Conservation (phyloP, 1,140 invertebrate genomes). For the Ganaspis sp. region DNA sequence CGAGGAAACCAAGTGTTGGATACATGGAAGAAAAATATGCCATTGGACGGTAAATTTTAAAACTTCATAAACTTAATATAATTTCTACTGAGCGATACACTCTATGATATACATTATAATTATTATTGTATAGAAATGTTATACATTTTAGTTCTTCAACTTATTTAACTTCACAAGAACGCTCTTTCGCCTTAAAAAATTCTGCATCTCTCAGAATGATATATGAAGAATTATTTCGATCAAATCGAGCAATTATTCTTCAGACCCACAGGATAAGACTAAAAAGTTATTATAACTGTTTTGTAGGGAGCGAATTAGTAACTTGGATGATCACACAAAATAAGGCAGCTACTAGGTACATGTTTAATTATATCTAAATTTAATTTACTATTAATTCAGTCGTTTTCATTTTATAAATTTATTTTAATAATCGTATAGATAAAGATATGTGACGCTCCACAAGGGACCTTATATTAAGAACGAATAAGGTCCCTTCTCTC, state of each 20-base stretch:
- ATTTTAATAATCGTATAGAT: no score
- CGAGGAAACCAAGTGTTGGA: slow-evolving; percentile 82
- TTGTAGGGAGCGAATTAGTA: slow-evolving; percentile 84
- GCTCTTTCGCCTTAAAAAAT: slow-evolving; percentile 82
- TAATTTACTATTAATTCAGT: no score
- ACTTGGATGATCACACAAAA: slow-evolving; percentile 86
- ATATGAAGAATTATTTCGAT: slow-evolving; percentile 83
- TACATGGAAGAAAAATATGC: slow-evolving; percentile 88
- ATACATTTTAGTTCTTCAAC: slow-evolving; percentile 66
- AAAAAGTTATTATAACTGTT: slow-evolving; percentile 82
- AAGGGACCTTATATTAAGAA: background rate
- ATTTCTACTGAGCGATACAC: no score
- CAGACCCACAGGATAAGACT: slow-evolving; percentile 81
- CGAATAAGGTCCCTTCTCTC: background rate
- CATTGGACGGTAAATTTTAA: slow-evolving; percentile 71
- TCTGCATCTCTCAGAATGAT: slow-evolving; percentile 84
- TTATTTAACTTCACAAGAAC: slow-evolving; percentile 79
- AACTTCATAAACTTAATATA: slow-evolving; percentile 19
- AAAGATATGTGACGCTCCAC: no score
- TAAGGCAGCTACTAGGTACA: slow-evolving; percentile 79
- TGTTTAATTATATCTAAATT: no score
- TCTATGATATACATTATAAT: background rate
- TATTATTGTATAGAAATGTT: slow-evolving; percentile 35
- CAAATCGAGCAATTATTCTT: slow-evolving; percentile 79
- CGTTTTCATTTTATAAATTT: no score